These are phyloP conservation scores for Lepisosteus osseus DNA, from an alignment of 2,113 vertebrate genomes.

Conservation along the genomic window DNA sequence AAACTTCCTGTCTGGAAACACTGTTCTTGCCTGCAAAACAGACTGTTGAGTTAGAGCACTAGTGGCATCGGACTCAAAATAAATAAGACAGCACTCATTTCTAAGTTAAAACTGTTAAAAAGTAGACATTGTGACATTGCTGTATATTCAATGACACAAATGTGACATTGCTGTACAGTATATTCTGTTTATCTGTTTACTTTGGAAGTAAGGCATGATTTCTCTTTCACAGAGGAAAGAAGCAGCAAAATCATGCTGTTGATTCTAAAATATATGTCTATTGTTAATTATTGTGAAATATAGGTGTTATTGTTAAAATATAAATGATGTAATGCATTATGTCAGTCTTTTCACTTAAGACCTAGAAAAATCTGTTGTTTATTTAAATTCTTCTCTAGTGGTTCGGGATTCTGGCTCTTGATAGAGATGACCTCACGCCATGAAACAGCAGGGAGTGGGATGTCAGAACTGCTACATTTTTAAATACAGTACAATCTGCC, in stretches of 20 bases:
- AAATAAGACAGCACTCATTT: background rate
- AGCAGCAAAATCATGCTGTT: too few species aligned
- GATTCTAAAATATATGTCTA: too few species aligned
- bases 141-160: too few species aligned
- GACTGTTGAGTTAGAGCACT: too few species aligned
- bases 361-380: background rate
- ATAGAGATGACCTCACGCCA: background rate
- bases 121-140: too few species aligned
- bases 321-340: background rate
- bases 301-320: background rate
- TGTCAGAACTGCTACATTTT: too few species aligned
- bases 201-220: background rate
- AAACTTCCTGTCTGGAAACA: background rate
- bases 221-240: slow-evolving; percentile 13
- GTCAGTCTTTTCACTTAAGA: slow-evolving; percentile 2
- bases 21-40: background rate
- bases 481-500: too few species aligned
- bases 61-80: background rate
- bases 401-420: background rate
- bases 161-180: too few species aligned
- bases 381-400: background rate
- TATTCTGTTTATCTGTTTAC: too few species aligned
- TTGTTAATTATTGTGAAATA: too few species aligned
- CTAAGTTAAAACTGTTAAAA: background rate
- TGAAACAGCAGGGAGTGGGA: background rate